Evolutionary conservation across 2,888 invertebrate genomes (phyloP).

Genomic region (Linnaemya tessellans): DNA sequence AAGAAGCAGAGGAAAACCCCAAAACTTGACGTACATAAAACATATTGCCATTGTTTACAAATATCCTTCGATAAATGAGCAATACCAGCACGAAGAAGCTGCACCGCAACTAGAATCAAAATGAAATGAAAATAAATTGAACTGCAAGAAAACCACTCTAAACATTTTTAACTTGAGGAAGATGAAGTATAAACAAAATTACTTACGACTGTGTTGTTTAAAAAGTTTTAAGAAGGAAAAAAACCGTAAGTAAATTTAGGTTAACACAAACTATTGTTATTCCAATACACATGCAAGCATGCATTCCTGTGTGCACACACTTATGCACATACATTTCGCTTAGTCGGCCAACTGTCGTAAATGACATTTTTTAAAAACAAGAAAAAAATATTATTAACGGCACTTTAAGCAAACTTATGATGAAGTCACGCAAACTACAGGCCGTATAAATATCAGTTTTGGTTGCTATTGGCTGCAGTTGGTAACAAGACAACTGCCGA

Average conservation of each 20-base stretch:
- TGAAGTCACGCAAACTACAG: too few relatives aligned
- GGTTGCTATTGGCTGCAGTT: too few relatives aligned
- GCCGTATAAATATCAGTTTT: too few relatives aligned
- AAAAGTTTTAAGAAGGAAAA: slow-evolving; percentile 20
- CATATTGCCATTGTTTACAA: slow-evolving; percentile 69
- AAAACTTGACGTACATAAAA: slow-evolving; percentile 65
- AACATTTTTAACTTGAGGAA: slow-evolving; percentile 35
- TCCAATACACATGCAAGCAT: slow-evolving; percentile 17
- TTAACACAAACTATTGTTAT: slow-evolving; percentile 61
- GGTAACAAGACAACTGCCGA: too few relatives aligned
- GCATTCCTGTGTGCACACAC: too few relatives aligned
- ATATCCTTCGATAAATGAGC: slow-evolving; percentile 58
- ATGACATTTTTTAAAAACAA: too few relatives aligned
- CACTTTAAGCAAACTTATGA: too few relatives aligned
- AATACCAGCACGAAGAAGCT: slow-evolving; percentile 22
- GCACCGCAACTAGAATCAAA: slow-evolving; percentile 16
- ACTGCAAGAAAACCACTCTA: slow-evolving; percentile 49
- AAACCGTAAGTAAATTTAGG: slow-evolving; percentile 53
- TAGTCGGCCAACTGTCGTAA: neutral
- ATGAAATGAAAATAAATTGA: slow-evolving; percentile 53
- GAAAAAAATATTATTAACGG: too few relatives aligned
- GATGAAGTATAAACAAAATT: slow-evolving; percentile 37
- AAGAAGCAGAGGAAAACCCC: slow-evolving; percentile 6
- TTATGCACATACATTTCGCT: neutral
- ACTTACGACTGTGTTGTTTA: slow-evolving; percentile 9